Conservation (phyloP, 2,888 invertebrate species). For the Furcula furcula region DNA sequence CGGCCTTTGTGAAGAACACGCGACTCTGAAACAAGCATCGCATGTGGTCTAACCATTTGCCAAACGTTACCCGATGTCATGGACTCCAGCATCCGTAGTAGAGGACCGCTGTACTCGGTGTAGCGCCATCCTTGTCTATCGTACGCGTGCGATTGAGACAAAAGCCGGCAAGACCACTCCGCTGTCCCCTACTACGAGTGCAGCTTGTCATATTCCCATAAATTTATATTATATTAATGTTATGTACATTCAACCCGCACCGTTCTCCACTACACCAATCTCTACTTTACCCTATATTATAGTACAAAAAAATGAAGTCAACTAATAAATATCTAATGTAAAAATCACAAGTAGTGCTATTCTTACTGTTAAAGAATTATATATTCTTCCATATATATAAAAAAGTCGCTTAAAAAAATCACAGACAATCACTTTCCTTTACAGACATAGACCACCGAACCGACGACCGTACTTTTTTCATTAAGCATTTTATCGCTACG, state of each 20-base stretch:
- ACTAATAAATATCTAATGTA: constrained; percentile 77
- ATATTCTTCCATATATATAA: constrained; percentile 78
- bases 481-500: constrained; percentile 78
- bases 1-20: constrained; percentile 46
- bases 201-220: constrained; percentile 40
- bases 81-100: constrained; percentile 30
- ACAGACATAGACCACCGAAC: constrained; percentile 80
- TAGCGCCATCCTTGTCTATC: constrained; percentile 6
- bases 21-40: constrained; percentile 51
- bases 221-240: constrained; percentile 41
- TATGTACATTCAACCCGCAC: constrained; percentile 76
- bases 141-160: constrained; percentile 4
- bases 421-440: constrained; percentile 82
- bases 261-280: constrained; percentile 51
- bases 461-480: constrained; percentile 68
- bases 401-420: constrained; percentile 83
- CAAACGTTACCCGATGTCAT: constrained; percentile 44
- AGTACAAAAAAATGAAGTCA: constrained; percentile 72
- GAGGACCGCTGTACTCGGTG: constrained; percentile 9
- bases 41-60: constrained; percentile 72
- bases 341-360: constrained; percentile 82
- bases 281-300: constrained; percentile 57
- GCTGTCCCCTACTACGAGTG: constrained; percentile 28
- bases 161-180: constrained; percentile 4
- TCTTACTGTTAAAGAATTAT: constrained; percentile 81